Evolutionary conservation across 2,113 vertebrate genomes (phyloP), one percentile per base, ranked within the genome.

Genomic region (Hyaena hyaena): DNA sequence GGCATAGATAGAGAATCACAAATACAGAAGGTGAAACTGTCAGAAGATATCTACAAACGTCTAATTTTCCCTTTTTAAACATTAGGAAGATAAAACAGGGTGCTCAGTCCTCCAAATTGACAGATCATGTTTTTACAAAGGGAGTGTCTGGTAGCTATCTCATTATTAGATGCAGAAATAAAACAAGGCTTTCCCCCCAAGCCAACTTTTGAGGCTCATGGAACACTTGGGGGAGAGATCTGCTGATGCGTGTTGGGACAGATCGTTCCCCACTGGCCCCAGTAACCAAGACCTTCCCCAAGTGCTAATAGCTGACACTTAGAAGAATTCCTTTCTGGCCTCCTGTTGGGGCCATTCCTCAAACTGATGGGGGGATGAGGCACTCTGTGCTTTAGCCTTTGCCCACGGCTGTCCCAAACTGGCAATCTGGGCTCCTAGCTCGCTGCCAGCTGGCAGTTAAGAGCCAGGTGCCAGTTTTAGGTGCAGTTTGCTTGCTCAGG

Each of bases 21-120:
- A 84, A 69, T 53, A 73, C 39, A 95, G 85, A 90, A 85, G 94
- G 55, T 69, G 43, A 86, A 95, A 95, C 89, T 61, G 7, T 95
- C 84, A 85, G 91, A 81, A 94, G 71, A 61, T 58, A 69, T 11
- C 61, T 76, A 21, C 5, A 85, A 92, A 71, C 19, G 69, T 80
- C 81, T 85, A 48, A 66, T 90, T 95, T 94, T 63, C 19, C 19
- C 12, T 21, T 58, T 26, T 76, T 24, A 73, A 61, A 24, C 68
- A 71, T 45, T 71, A 76, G 69, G 90, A 79, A 55, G 76, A 39
- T 61, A 77, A 81, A 94, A 61, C 31, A 9, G 53, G 48, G 43
- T n/a, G 48, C n/a, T 50, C 24, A 26, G 48, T 71, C 31, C 31
- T 86, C 28, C n/a, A 61, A 14, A 58, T 28, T 2, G 24, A 50